phyloP scores from a whole-genome alignment of 2,113 vertebrate species.

The Anoplopoma fimbria region DNA sequence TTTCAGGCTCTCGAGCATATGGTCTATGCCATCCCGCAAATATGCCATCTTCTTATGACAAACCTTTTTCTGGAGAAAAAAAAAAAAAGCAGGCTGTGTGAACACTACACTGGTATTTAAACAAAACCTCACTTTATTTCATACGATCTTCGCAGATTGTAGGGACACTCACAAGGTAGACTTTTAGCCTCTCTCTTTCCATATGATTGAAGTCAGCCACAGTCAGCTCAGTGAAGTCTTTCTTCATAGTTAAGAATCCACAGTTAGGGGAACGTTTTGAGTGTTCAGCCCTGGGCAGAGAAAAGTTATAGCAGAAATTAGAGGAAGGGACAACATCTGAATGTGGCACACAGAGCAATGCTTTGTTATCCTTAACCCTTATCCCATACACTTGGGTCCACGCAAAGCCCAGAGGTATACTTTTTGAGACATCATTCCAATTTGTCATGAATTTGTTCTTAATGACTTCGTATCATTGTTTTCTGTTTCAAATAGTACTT shows the following conservation, averaged over 20 bases:
- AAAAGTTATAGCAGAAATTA: not conserved
- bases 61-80: constrained; percentile 74
- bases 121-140: not conserved
- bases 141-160: not conserved
- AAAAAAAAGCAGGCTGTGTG: not conserved
- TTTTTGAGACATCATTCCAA: not conserved
- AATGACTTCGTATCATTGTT: not conserved
- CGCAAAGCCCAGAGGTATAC: not conserved
- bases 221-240: constrained; percentile 80
- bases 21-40: constrained; percentile 76
- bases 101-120: not conserved
- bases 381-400: not conserved
- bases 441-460: not conserved
- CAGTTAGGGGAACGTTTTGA: constrained; percentile 79
- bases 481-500: no score
- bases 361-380: not conserved
- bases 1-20: constrained; percentile 55
- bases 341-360: not conserved
- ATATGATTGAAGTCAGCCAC: constrained; percentile 82
- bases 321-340: not conserved
- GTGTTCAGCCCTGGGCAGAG: constrained; percentile 80
- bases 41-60: constrained; percentile 76
- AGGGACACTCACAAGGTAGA: constrained; percentile 81
- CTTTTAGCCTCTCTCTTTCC: constrained; percentile 83
- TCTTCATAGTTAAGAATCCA: constrained; percentile 81